A percentile compares a stretch with the other conserved stretches of the same genome.
Conservation (phyloP, 2,888 invertebrate genomes). For the Pyrochroa serraticornis region DNA sequence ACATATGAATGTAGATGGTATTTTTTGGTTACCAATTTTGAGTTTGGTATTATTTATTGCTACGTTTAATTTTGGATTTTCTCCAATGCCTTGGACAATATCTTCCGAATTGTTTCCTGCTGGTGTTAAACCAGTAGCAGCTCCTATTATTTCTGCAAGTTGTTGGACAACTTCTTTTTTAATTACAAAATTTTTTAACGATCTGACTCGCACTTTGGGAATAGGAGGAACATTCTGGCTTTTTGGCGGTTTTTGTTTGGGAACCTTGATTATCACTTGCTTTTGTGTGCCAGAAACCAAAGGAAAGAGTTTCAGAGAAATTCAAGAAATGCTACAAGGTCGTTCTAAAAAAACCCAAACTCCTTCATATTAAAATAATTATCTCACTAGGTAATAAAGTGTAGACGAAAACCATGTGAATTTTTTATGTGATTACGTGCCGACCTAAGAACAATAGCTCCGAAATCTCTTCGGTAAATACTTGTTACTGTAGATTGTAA, state of each 20-base stretch:
- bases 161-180: conserved; percentile 78
- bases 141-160: conserved; percentile 74
- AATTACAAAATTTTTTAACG: conserved; percentile 72
- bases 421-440: too few species aligned
- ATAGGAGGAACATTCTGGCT: conserved; percentile 72
- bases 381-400: too few species aligned
- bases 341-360: too few species aligned
- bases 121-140: conserved; percentile 74
- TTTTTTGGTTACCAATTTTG: conserved; percentile 73
- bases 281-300: conserved; percentile 69
- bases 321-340: conserved; percentile 61
- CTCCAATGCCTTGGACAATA: conserved; percentile 81
- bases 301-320: conserved; percentile 84
- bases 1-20: conserved; percentile 56
- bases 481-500: too few species aligned
- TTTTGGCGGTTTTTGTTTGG: conserved; percentile 55
- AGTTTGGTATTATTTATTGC: conserved; percentile 74
- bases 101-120: conserved; percentile 81
- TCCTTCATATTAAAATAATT: too few species aligned
- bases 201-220: conserved; percentile 64
- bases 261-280: conserved; percentile 35
- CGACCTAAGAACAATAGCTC: too few species aligned
- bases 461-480: too few species aligned
- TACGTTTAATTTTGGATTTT: conserved; percentile 75
- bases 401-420: too few species aligned